phyloP scores from a whole-genome alignment of 2,113 vertebrate genomes.

The Ia io region DNA sequence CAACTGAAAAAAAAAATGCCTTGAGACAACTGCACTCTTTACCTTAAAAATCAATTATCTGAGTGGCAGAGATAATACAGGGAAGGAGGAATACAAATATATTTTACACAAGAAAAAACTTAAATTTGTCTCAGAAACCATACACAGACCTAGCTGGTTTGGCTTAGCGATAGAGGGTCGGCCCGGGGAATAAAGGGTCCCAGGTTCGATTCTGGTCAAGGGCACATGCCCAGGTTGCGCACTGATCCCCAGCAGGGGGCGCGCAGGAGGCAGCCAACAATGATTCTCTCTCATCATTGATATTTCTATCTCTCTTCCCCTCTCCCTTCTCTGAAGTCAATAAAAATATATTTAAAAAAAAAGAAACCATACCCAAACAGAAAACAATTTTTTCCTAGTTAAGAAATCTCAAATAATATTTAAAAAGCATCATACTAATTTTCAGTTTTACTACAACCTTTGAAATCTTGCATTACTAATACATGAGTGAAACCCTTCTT shows the following conservation, averaged over 20 bases:
- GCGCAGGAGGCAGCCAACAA: too few relatives aligned
- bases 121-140: constrained; percentile 28
- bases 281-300: too few relatives aligned
- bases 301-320: too few relatives aligned
- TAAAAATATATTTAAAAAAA: too few relatives aligned
- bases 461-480: neutral
- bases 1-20: neutral
- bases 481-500: neutral
- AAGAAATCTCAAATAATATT: neutral
- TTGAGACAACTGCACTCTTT: neutral
- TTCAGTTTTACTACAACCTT: neutral
- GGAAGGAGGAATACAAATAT: neutral
- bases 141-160: neutral
- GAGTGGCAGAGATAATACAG: rapidly evolving
- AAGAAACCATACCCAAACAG: neutral
- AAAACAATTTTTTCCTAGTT: neutral
- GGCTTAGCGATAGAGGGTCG: too few relatives aligned
- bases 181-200: too few relatives aligned
- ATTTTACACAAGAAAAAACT: neutral
- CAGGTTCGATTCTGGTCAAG: too few relatives aligned
- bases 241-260: too few relatives aligned
- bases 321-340: too few relatives aligned
- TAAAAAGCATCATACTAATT: neutral
- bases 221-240: too few relatives aligned
- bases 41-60: constrained; percentile 36